Percentiles rank a stretch among this genome's conserved stretches.
Conservation (phyloP, 2,888 invertebrate species). For the Proisotoma minuta region DNA sequence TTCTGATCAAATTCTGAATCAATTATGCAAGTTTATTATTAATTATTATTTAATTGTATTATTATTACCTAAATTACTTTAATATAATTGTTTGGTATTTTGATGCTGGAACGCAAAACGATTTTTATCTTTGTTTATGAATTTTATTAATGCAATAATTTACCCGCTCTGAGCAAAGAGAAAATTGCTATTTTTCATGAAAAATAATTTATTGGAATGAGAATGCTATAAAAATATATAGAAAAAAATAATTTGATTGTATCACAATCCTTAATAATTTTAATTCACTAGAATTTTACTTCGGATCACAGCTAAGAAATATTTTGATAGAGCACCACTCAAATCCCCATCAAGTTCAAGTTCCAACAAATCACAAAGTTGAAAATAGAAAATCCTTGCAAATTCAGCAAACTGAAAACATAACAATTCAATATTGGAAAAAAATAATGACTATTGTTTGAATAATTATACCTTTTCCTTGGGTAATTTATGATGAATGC, state of each 20-base stretch:
- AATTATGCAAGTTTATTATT: too few species aligned
- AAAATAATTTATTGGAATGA: too few species aligned
- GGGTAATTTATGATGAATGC: background rate
- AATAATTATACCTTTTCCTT: background rate
- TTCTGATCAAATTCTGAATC: too few species aligned
- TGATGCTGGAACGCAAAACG: too few species aligned
- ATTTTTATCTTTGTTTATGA: too few species aligned
- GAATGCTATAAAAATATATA: too few species aligned
- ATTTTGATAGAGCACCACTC: constrained; percentile 20
- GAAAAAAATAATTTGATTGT: background rate
- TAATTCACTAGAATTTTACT: background rate
- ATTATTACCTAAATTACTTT: too few species aligned
- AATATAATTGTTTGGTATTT: too few species aligned
- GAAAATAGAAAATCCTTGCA: constrained; percentile 26
- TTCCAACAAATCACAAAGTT: constrained; percentile 37
- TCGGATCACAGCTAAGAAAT: constrained; percentile 12
- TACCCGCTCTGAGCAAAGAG: too few species aligned
- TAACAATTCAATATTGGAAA: background rate
- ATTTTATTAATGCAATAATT: too few species aligned
- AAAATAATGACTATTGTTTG: background rate
- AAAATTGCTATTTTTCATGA: too few species aligned
- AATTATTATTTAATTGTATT: too few species aligned
- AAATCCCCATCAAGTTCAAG: constrained; percentile 23
- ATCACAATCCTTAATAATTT: background rate
- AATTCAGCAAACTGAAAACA: constrained; percentile 24